Evolutionary conservation across 2,797 vertebrate species (phyloP).

Genomic region (Myotis pilosus): DNA sequence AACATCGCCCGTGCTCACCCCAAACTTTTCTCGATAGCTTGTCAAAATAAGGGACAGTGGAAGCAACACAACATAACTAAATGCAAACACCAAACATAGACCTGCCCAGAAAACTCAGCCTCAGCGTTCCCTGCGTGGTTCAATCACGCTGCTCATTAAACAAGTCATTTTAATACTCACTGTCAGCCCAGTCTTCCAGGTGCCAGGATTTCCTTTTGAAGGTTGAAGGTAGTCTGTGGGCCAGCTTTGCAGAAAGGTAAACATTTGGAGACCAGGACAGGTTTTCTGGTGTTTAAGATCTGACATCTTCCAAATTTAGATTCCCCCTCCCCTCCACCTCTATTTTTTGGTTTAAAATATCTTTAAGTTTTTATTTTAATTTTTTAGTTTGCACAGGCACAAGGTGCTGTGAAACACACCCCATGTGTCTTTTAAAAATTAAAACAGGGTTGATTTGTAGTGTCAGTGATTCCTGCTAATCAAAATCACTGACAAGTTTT

Average conservation of each 20-base stretch:
- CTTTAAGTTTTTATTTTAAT: conserved; percentile 67
- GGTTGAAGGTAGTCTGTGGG: conserved; percentile 26
- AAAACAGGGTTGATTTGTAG: conserved; percentile 67
- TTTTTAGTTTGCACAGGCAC: conserved; percentile 63
- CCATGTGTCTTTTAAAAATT: conserved; percentile 75
- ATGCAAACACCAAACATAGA: conserved; percentile 48
- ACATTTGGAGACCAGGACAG: conserved; percentile 54
- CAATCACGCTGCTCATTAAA: conserved; percentile 69
- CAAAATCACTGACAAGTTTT: conserved; percentile 61
- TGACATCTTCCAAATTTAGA: conserved; percentile 55
- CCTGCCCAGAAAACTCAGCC: conserved; percentile 32
- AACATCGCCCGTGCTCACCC: conserved; percentile 39
- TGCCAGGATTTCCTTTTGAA: conserved; percentile 71
- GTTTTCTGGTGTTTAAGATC: background rate
- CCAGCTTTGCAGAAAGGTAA: conserved; percentile 52
- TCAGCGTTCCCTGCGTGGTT: background rate
- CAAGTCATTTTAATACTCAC: conserved; percentile 63
- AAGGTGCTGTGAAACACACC: conserved; percentile 33
- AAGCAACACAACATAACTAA: conserved; percentile 43
- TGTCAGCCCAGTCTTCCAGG: conserved; percentile 65
- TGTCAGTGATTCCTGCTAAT: conserved; percentile 74
- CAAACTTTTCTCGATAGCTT: conserved; percentile 71
- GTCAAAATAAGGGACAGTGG: conserved; percentile 69
- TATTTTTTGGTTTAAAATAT: background rate
- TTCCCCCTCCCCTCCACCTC: accelerated